phyloP scores from a whole-genome alignment of 1,140 invertebrate species.

The Homarus americanus region DNA sequence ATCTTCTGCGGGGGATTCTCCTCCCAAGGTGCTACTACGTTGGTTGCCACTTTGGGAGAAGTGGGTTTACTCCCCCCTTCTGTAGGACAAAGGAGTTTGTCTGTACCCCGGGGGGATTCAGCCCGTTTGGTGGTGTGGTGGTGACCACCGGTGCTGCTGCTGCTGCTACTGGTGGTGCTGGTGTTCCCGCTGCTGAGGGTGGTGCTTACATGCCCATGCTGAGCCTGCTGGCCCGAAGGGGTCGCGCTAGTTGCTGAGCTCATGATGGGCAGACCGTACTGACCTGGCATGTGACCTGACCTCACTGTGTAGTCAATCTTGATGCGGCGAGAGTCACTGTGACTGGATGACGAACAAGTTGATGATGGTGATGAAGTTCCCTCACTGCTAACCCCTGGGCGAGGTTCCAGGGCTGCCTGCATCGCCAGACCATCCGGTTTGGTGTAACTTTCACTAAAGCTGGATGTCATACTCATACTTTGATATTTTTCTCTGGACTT shows the following conservation, averaged over 20 bases:
- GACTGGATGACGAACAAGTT: slow-evolving; percentile 63
- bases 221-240: slow-evolving; percentile 20
- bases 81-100: slow-evolving; percentile 59
- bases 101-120: slow-evolving; percentile 37
- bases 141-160: slow-evolving; percentile 45
- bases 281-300: slow-evolving; percentile 65
- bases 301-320: slow-evolving; percentile 73
- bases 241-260: slow-evolving; percentile 16
- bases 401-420: slow-evolving; percentile 51
- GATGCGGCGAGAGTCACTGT: slow-evolving; percentile 59
- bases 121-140: slow-evolving; percentile 7
- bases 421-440: slow-evolving; percentile 56
- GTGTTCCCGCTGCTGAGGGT: slow-evolving; percentile 56
- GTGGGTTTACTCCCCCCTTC: slow-evolving; percentile 69
- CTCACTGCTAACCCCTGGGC: slow-evolving; percentile 52
- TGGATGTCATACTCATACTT: slow-evolving; percentile 13
- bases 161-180: slow-evolving; percentile 61
- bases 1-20: slow-evolving; percentile 62
- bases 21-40: slow-evolving; percentile 58
- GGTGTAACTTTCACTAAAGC: slow-evolving; percentile 38
- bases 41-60: slow-evolving; percentile 60
- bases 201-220: slow-evolving; percentile 38
- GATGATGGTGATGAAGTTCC: slow-evolving; percentile 65
- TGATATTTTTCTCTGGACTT: slow-evolving; percentile 57
- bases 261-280: slow-evolving; percentile 68